Evolutionary conservation across 2,113 vertebrate genomes (phyloP).

Genomic region (Connochaetes taurinus): DNA sequence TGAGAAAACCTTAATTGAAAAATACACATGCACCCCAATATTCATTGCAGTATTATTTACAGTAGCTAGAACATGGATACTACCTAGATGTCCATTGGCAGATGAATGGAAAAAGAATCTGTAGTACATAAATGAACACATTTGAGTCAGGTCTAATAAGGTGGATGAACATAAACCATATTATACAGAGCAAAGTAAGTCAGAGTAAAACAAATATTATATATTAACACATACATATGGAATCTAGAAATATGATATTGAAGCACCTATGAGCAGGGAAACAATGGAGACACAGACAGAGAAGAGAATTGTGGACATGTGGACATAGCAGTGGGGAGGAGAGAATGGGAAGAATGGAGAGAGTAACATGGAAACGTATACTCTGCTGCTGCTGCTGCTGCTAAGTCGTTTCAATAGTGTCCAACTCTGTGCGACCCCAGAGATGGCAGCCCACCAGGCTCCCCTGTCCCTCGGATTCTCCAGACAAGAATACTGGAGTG

Average conservation of each 20-base stretch:
- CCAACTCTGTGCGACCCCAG: too few relatives aligned
- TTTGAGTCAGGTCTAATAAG: background rate
- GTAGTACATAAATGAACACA: background rate
- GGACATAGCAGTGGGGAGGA: background rate
- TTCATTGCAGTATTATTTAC: background rate
- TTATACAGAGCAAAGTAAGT: background rate
- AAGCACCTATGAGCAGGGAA: background rate
- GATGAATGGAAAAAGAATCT: background rate
- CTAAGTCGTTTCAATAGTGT: too few relatives aligned
- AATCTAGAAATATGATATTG: background rate
- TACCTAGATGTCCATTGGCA: background rate
- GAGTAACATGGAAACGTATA: background rate
- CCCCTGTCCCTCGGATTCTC: too few relatives aligned
- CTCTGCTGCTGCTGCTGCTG: too few relatives aligned
- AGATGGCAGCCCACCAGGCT: too few relatives aligned
- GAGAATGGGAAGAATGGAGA: background rate
- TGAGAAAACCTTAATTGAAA: background rate
- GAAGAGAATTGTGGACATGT: background rate
- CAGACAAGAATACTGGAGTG: too few relatives aligned
- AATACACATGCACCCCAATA: background rate
- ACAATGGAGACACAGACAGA: background rate
- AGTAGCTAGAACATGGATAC: background rate
- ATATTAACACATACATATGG: background rate
- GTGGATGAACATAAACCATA: background rate
- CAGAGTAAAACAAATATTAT: background rate